These are phyloP conservation scores for Goniozus legneri DNA, from an alignment of 1,140 invertebrate species.

Conservation along the genomic window DNA sequence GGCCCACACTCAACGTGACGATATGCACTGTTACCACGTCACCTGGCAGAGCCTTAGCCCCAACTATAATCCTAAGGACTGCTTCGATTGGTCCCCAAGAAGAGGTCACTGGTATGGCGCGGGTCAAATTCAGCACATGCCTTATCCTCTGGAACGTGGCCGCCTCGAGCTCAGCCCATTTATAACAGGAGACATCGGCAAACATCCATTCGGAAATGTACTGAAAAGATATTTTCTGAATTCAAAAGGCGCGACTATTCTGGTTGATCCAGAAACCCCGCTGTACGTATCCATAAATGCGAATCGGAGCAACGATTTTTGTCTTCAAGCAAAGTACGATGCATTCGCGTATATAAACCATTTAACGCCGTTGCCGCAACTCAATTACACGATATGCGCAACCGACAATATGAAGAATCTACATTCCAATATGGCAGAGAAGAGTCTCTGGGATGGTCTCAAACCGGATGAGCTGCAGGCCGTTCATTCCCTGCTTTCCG, in stretches of 20 bases:
- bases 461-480: constrained; percentile 71
- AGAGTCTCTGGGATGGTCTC: constrained; percentile 76
- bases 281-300: constrained; percentile 73
- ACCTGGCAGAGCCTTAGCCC: constrained; percentile 73
- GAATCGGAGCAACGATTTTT: constrained; percentile 63
- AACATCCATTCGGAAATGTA: constrained; percentile 76
- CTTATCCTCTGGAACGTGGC: constrained; percentile 75
- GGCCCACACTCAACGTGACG: constrained; percentile 55
- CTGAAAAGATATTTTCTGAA: constrained; percentile 80
- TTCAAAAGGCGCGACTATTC: constrained; percentile 77
- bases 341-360: constrained; percentile 74
- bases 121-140: constrained; percentile 70
- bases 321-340: constrained; percentile 71
- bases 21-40: constrained; percentile 73
- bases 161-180: constrained; percentile 73
- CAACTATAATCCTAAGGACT: constrained; percentile 70
- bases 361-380: constrained; percentile 60
- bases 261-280: constrained; percentile 72
- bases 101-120: constrained; percentile 78
- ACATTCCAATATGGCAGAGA: constrained; percentile 70
- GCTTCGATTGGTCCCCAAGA: constrained; percentile 70
- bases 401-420: constrained; percentile 72
- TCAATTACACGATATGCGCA: constrained; percentile 85
- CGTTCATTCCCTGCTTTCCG: constrained; percentile 71
- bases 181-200: constrained; percentile 74